A percentile compares a stretch with the other conserved stretches of the same genome.
phyloP scores from a whole-genome alignment of 2,113 vertebrate species.

The Takifugu bimaculatus region DNA sequence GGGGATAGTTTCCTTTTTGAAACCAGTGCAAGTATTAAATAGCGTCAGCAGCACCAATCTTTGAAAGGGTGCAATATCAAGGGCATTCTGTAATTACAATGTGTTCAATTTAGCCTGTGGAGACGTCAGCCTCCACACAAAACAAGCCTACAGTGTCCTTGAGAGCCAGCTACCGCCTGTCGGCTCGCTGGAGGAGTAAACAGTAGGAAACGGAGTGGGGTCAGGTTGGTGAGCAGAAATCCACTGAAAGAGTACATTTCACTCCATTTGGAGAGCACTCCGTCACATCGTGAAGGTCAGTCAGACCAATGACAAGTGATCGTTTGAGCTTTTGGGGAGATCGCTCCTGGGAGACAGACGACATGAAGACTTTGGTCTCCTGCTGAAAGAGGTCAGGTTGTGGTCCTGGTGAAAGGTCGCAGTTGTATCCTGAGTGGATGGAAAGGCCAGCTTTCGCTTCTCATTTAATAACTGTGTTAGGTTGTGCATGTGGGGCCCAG shows the following conservation, averaged over 20 bases:
- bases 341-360: conserved; percentile 39
- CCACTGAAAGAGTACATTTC: conserved; percentile 38
- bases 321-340: conserved; percentile 42
- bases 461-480: conserved; percentile 34
- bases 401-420: conserved; percentile 55
- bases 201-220: conserved; percentile 9
- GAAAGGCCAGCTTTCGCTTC: conserved; percentile 61
- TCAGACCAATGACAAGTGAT: conserved; percentile 41
- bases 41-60: conserved; percentile 27
- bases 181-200: conserved; percentile 26
- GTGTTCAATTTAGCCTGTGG: conserved; percentile 36
- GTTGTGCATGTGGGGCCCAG: not conserved
- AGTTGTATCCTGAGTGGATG: conserved; percentile 41
- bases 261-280: conserved; percentile 39
- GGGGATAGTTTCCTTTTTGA: conserved; percentile 22
- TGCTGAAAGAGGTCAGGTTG: conserved; percentile 38
- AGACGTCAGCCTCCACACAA: conserved; percentile 31
- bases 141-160: conserved; percentile 20
- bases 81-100: conserved; percentile 50
- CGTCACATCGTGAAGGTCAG: conserved; percentile 56
- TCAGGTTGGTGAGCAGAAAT: conserved; percentile 16
- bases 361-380: conserved; percentile 35
- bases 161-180: conserved; percentile 23
- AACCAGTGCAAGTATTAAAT: conserved; percentile 16
- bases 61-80: conserved; percentile 46